These are phyloP conservation scores for Idaea biselata DNA, from an alignment of 2,888 invertebrate species.

Conservation along the genomic window DNA sequence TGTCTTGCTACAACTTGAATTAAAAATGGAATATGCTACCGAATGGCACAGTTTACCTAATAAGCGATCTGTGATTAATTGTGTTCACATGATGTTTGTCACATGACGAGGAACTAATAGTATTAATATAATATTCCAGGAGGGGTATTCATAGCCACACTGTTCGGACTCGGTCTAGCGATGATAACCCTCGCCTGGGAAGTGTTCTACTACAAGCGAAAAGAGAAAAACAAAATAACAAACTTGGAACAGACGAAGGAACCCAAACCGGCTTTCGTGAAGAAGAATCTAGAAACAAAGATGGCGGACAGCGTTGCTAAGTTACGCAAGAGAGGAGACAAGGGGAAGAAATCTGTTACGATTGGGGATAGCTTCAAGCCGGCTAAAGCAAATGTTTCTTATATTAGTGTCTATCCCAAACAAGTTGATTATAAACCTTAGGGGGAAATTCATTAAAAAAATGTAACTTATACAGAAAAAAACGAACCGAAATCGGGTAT, in stretches of 20 bases:
- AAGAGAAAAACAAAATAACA: constrained; percentile 64
- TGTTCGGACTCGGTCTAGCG: constrained; percentile 90
- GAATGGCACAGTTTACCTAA: no score
- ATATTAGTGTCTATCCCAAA: constrained; percentile 68
- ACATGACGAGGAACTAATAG: no score
- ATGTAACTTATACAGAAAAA: no score
- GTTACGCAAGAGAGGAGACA: constrained; percentile 30
- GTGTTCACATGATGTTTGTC: no score
- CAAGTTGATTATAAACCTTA: constrained; percentile 51
- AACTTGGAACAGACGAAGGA: constrained; percentile 40
- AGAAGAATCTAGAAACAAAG: constrained; percentile 36
- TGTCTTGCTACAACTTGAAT: no score
- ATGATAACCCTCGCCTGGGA: constrained; percentile 91
- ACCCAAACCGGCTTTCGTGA: constrained; percentile 37
- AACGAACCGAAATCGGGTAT: constrained; percentile 1
- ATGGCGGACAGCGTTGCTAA: constrained; percentile 30
- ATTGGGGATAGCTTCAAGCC: constrained; percentile 73
- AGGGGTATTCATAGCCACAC: constrained; percentile 94
- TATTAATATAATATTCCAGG: no score
- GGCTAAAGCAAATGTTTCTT: constrained; percentile 52
- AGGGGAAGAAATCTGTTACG: constrained; percentile 50
- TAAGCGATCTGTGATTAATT: no score
- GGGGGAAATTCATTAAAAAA: background rate
- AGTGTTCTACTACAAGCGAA: constrained; percentile 87
- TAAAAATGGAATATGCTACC: no score